A percentile compares a stretch with the other conserved stretches of the same genome.
Evolutionary conservation across 2,888 invertebrate species (phyloP).

Genomic region (Boloria selene): DNA sequence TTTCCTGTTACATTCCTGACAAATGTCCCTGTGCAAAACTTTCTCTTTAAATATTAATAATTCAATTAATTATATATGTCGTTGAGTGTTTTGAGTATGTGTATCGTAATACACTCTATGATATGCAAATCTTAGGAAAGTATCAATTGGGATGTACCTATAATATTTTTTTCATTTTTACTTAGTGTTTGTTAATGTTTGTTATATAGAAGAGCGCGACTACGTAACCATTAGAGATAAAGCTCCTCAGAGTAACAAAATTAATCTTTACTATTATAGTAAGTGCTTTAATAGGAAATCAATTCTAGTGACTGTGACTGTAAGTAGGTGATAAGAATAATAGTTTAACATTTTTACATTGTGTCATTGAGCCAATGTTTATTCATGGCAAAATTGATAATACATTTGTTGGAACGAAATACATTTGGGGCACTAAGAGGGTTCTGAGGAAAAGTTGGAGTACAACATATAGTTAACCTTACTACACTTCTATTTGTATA

Average conservation of each 20-base stretch:
- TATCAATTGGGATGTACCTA: neutral
- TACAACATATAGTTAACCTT: too few relatives aligned
- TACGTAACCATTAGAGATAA: constrained; percentile 27
- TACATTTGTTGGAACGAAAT: too few relatives aligned
- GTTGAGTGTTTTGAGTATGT: constrained; percentile 6
- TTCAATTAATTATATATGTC: constrained; percentile 22
- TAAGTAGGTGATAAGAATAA: too few relatives aligned
- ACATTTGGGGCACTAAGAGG: too few relatives aligned
- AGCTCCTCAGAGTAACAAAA: constrained; percentile 1
- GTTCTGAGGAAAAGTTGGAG: too few relatives aligned
- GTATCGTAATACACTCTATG: neutral
- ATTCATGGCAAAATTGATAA: too few relatives aligned
- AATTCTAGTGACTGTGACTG: too few relatives aligned
- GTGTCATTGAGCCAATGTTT: too few relatives aligned
- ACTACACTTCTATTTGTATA: too few relatives aligned
- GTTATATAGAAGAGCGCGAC: constrained; percentile 8
- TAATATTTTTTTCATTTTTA: neutral
- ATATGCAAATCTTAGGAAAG: neutral
- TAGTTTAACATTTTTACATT: too few relatives aligned
- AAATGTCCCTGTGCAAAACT: constrained; percentile 40
- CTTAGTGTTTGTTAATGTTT: constrained; percentile 7
- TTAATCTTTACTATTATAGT: too few relatives aligned
- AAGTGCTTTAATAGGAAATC: too few relatives aligned
- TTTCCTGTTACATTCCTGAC: constrained; percentile 37
- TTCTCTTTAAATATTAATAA: constrained; percentile 39